phyloP scores from a whole-genome alignment of 2,888 invertebrate genomes.

The Dioctria linearis region DNA sequence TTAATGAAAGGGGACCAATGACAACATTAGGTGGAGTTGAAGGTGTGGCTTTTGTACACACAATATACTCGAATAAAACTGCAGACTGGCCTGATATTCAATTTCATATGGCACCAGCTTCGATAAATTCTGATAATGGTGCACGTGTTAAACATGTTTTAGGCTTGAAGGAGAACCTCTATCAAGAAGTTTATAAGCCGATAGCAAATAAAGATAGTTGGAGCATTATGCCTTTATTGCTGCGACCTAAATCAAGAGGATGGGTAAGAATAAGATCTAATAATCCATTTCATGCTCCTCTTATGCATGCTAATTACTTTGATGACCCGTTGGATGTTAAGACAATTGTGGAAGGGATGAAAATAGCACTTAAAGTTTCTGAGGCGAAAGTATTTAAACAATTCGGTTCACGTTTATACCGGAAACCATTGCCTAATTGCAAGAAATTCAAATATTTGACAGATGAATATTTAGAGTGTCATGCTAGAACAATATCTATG shows the following conservation, averaged over 20 bases:
- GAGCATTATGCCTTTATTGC: constrained; percentile 88
- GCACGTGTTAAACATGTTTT: constrained; percentile 82
- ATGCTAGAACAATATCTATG: constrained; percentile 88
- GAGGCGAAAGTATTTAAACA: constrained; percentile 85
- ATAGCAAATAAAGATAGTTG: constrained; percentile 82
- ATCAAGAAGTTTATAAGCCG: constrained; percentile 84
- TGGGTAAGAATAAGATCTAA: constrained; percentile 82
- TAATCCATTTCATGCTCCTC: constrained; percentile 89
- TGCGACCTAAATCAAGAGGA: constrained; percentile 85
- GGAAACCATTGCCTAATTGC: constrained; percentile 85
- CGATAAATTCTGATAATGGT: constrained; percentile 85
- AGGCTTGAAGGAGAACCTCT: constrained; percentile 85
- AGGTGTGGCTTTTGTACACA: constrained; percentile 89
- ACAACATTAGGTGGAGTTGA: constrained; percentile 90
- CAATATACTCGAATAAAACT: constrained; percentile 84
- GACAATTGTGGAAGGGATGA: constrained; percentile 87
- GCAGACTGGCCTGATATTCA: constrained; percentile 90
- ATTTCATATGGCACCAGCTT: constrained; percentile 94
- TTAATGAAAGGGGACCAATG: constrained; percentile 87
- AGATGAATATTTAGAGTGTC: constrained; percentile 90
- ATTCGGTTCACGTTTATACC: constrained; percentile 83
- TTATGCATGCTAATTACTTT: constrained; percentile 94
- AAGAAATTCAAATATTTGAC: constrained; percentile 80
- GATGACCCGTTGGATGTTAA: constrained; percentile 84
- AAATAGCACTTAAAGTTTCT: constrained; percentile 81